These are phyloP conservation scores for Rhimphoctona megacephalus DNA, from an alignment of 2,888 invertebrate genomes.

Conservation along the genomic window DNA sequence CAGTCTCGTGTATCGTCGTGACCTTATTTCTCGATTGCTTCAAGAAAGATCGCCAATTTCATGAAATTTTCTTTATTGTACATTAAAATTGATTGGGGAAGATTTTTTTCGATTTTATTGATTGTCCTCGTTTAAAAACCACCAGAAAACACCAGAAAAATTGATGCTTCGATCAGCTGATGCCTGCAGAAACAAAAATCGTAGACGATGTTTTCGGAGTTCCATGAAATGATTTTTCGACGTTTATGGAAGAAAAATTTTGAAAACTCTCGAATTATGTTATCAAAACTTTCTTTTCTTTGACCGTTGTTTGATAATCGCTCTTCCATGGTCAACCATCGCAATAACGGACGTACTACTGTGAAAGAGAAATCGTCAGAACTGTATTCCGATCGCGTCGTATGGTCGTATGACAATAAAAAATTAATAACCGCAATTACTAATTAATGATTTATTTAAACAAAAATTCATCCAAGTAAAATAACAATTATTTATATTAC, in stretches of 20 bases:
- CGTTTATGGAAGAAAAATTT: neutral
- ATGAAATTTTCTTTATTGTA: neutral
- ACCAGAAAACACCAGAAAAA: neutral
- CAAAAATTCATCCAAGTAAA: neutral
- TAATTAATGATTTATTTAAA: neutral
- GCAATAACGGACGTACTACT: neutral
- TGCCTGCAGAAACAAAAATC: neutral
- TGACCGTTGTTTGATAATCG: constrained; percentile 5
- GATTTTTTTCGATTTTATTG: neutral
- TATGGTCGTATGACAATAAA: neutral
- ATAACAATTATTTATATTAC: no score
- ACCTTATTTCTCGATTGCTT: constrained; percentile 2
- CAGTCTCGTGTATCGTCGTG: neutral
- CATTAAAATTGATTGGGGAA: neutral
- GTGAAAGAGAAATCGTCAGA: neutral
- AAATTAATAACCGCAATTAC: neutral
- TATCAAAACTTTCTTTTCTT: constrained; percentile 11
- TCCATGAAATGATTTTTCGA: neutral
- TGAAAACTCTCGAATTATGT: neutral
- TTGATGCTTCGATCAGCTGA: neutral
- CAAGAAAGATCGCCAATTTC: neutral
- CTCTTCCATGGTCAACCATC: neutral
- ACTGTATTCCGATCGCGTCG: neutral
- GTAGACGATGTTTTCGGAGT: neutral
- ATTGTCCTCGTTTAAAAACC: neutral